Conservation (phyloP, 2,797 vertebrate species). For the Salmo trutta region DNA sequence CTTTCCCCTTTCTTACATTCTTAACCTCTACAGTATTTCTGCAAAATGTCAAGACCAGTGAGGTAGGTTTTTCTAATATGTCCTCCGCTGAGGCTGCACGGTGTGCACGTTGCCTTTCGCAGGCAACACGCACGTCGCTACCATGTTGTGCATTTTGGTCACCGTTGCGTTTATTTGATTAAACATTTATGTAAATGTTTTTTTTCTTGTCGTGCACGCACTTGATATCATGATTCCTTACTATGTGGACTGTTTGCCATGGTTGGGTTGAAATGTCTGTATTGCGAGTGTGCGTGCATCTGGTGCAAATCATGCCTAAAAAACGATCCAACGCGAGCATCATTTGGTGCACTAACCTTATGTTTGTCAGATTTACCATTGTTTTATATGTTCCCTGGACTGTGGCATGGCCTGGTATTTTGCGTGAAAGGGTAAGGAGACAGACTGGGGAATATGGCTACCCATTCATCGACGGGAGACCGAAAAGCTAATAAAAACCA, state of each 20-base stretch:
- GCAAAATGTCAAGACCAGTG: conserved; percentile 86
- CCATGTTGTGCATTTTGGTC: conserved; percentile 54
- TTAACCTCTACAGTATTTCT: conserved; percentile 79
- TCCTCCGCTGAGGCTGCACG: conserved; percentile 56
- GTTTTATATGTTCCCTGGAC: conserved; percentile 22
- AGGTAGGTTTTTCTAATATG: conserved; percentile 77
- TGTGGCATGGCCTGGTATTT: conserved; percentile 29
- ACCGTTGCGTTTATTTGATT: conserved; percentile 60
- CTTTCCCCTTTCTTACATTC: conserved; percentile 67
- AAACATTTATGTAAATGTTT: conserved; percentile 53
- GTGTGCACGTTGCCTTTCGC: conserved; percentile 49
- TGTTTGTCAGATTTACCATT: conserved; percentile 42
- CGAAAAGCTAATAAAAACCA: conserved; percentile 52
- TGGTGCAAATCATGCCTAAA: conserved; percentile 16
- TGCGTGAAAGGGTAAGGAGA: conserved; percentile 22
- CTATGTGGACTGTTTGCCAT: conserved; percentile 63
- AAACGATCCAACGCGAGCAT: conserved; percentile 37
- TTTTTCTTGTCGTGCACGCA: conserved; percentile 33
- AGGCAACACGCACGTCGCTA: conserved; percentile 60
- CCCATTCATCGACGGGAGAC: conserved; percentile 77
- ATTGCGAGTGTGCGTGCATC: conserved; percentile 33
- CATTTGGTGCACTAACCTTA: conserved; percentile 48
- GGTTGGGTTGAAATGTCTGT: conserved; percentile 39
- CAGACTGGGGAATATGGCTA: conserved; percentile 73
- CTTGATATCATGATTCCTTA: conserved; percentile 65